Evolutionary conservation across 2,113 vertebrate genomes (phyloP), one percentile per base, ranked within the genome.

Genomic region (Ptilonorhynchus violaceus): DNA sequence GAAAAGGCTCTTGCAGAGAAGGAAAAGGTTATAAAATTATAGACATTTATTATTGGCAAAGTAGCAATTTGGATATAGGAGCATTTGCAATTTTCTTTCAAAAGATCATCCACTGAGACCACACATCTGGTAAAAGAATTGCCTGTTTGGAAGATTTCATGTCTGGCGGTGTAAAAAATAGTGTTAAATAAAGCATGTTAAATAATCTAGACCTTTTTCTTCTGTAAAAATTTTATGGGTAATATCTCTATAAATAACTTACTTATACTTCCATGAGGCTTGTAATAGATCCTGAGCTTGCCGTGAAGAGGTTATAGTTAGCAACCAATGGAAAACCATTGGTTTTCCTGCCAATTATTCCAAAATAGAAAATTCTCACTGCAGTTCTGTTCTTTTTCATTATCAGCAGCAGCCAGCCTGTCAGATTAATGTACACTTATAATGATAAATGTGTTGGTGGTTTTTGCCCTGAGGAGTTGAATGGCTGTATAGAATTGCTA

Each of bases 1-100:
- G 98, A 99, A 86, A 98, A 97, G 84, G 98, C 99, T 37, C 98
- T 99, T 92, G 85, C 97, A 56, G 98, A 99, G 87, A 99, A 99
- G 96, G 99, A 99, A 97, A 99, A 99, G 98, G 99, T 99, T 79
- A n/a, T 27, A 79, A 16, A 19, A 8, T 66, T 80, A 7, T 21
- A 52, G 47, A 16, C 49, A 5, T 37, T 52, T 49, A 21, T 72
- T 79, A 49, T 7, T 75, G 33, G 11, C 73, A 30, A 58, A 63
- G 28, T 44, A 63, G 28, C 14, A 69, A n/a, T 44, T 50, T 39
- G 37, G 3, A 6, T 49, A 8, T 44, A 68, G 56, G 31, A 72
- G 31, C 20, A 18, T 42, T 86, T 35, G 5, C 42, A 58, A 23
- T 59, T 87, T 70, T 75, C 33, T 63, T 91, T 63, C 74, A 7